These are phyloP conservation scores for Eclectus roratus DNA, from an alignment of 2,113 vertebrate genomes.

Conservation along the genomic window DNA sequence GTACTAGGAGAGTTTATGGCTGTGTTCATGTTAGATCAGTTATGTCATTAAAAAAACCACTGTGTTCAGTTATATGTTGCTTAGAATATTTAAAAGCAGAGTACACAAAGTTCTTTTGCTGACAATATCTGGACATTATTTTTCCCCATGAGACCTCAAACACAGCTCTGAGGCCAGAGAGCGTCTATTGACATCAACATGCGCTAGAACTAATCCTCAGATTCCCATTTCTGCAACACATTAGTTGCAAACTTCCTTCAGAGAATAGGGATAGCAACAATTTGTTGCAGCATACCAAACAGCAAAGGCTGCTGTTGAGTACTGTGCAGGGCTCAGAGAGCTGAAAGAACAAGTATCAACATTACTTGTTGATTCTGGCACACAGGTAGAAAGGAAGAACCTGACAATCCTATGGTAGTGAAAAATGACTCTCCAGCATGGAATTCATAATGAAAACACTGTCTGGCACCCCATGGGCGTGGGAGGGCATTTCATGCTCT, in stretches of 20 bases:
- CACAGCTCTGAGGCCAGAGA: neutral
- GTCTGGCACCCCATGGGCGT: neutral
- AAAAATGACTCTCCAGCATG: slow-evolving; percentile 47
- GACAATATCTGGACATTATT: neutral
- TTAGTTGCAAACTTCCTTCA: neutral
- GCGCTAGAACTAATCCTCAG: neutral
- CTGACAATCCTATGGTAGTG: neutral
- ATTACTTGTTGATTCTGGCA: slow-evolving; percentile 50
- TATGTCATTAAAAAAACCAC: neutral
- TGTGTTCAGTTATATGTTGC: neutral
- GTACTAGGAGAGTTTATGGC: neutral
- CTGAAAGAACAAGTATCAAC: slow-evolving; percentile 25
- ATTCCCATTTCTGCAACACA: neutral
- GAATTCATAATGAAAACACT: slow-evolving; percentile 50
- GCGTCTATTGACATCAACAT: neutral
- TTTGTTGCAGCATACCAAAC: neutral
- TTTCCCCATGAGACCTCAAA: neutral
- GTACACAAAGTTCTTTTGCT: neutral
- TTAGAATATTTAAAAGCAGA: neutral
- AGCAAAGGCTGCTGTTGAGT: neutral
- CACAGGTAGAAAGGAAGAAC: slow-evolving; percentile 37
- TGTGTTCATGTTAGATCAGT: neutral
- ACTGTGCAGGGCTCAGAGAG: neutral
- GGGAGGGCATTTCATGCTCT: slow-evolving; percentile 30
- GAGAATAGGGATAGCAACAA: neutral